Evolutionary conservation across 2,113 vertebrate species (phyloP).

Genomic region (Glaucomys volans): DNA sequence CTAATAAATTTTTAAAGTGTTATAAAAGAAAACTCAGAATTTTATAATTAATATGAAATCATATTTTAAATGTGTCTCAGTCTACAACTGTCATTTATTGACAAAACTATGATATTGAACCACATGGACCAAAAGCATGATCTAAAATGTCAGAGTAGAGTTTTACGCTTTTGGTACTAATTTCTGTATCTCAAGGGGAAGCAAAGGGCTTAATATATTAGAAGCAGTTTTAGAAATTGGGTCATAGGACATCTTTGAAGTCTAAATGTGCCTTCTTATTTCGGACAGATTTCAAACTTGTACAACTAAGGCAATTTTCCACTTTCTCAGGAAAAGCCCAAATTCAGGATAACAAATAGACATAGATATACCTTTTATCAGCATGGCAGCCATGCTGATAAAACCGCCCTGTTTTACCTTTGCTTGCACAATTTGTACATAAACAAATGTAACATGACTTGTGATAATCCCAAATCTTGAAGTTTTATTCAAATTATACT

Average conservation of each 20-base stretch:
- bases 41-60: background rate
- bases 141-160: background rate
- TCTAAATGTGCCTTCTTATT: background rate
- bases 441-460: background rate
- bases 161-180: background rate
- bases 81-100: background rate
- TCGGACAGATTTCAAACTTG: constrained; percentile 22
- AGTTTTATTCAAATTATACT: background rate
- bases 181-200: background rate
- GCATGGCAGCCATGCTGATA: too few species aligned
- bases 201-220: background rate
- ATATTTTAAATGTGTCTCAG: background rate
- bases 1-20: background rate
- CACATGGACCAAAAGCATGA: background rate
- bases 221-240: background rate
- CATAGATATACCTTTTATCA: background rate
- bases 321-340: background rate
- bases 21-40: background rate
- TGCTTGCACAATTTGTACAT: too few species aligned
- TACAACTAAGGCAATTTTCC: background rate
- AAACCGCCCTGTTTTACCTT: background rate
- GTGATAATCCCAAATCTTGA: background rate
- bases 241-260: background rate
- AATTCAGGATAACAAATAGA: background rate
- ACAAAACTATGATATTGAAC: background rate